Conservation (phyloP, 2,888 invertebrate genomes). For the Lycophotia porphyrea region DNA sequence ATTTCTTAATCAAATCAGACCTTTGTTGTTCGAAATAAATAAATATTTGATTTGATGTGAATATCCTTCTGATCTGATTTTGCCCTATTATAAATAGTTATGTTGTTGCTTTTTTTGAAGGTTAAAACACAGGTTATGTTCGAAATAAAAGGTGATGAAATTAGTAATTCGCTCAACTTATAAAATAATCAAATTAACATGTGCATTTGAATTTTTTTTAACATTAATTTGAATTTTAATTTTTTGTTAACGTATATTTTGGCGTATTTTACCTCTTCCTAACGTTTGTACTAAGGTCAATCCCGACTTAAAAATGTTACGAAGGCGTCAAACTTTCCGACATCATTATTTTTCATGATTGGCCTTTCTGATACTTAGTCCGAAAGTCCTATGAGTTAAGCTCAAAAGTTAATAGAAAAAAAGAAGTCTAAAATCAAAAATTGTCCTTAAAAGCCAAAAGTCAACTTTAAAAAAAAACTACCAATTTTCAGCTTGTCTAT, state of each 20-base stretch:
- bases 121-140: not conserved
- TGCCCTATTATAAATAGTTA: not conserved
- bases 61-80: slow-evolving; percentile 3
- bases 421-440: too few relatives aligned
- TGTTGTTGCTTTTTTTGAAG: not conserved
- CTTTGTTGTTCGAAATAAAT: too few relatives aligned
- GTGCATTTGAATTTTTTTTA: not conserved
- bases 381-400: not conserved
- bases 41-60: not conserved
- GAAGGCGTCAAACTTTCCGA: too few relatives aligned
- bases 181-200: not conserved
- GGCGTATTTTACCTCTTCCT: not conserved
- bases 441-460: too few relatives aligned
- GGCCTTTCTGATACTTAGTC: too few relatives aligned
- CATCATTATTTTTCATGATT: not conserved
- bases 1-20: not conserved
- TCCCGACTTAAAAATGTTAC: not conserved
- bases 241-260: not conserved
- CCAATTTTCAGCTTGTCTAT: not conserved
- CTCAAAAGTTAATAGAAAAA: not conserved
- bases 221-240: not conserved
- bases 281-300: not conserved
- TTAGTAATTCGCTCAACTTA: not conserved
- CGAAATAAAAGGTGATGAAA: slow-evolving; percentile 10
- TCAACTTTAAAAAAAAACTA: not conserved